Base-by-base conservation (phyloP, 1,140 invertebrate genomes). In the Drosophila hydei region DNA sequence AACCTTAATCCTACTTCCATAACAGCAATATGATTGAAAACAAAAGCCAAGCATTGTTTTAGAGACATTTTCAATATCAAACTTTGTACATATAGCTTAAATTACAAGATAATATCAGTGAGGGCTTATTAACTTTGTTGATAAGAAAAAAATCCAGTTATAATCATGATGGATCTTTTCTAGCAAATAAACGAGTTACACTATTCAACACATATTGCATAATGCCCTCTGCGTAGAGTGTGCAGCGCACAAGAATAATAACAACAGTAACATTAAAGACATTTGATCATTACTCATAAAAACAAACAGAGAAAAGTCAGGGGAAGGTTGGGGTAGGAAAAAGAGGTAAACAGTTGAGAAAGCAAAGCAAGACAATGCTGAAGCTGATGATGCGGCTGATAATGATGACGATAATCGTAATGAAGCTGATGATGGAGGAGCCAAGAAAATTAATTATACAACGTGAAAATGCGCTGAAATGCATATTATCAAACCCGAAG, bases 401-500 rank as follows among this genome's bases (percentile, higher is more conserved):
- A 9, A 43, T 55, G 36, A 45, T 64, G 48, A 54, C 50, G 69
- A 77, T 64, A 43, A 56, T 33, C 43, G 18, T 58, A 48, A 65
- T 74, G 47, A 18, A 48, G 30, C 33, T 62, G 30, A 48, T 55
- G 40, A 61, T 45, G 45, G 52, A 51, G 61, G 45, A 65, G 50
- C 67, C 47, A 50, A 36, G 45, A 68, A 78, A 88, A 87, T 88
- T 88, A 87, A 87, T 81, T 87, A 88, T 50, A 67, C 47, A 72
- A 78, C 72, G 74, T 87, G 83, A 81, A 87, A 87, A 87, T 83
- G 81, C 83, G 85, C 68, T 70, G 76, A 76, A 85, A 74, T 69
- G 69, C 36, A 11, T 47, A 51, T 67, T 69, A 51, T 19, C 27
- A 19, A 18, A 12, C 7, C 5, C 27, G 27, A 30, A 8, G 30